These are phyloP conservation scores for Galago senegalensis DNA, from an alignment of 2,797 vertebrate genomes.

Conservation along the genomic window DNA sequence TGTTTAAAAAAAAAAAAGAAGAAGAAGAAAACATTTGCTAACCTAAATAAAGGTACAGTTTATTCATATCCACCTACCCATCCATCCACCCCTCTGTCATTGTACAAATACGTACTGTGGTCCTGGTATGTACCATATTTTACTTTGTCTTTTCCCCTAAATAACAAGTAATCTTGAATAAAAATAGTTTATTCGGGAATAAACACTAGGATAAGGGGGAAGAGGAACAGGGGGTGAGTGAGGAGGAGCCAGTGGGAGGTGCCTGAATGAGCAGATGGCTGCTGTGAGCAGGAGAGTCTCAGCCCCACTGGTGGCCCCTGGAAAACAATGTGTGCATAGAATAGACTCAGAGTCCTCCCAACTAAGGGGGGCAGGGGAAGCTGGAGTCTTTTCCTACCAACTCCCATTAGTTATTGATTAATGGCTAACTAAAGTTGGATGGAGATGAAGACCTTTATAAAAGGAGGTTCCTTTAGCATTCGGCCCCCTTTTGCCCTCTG, in stretches of 20 bases:
- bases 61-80: neutral
- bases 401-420: neutral
- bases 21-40: neutral
- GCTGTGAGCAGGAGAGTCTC: neutral
- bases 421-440: neutral
- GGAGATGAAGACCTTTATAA: neutral
- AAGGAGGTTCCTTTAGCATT: neutral
- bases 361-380: neutral
- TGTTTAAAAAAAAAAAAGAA: too few species aligned
- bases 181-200: neutral
- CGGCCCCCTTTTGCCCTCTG: neutral
- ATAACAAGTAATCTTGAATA: neutral
- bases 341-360: neutral
- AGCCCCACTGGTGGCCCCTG: neutral
- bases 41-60: neutral
- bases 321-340: neutral
- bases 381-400: neutral
- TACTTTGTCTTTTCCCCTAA: neutral
- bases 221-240: neutral
- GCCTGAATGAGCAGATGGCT: neutral
- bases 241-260: neutral
- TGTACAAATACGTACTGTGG: neutral
- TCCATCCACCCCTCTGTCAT: neutral
- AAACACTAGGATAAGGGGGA: neutral
- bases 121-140: neutral